Base-by-base conservation (phyloP, 2,797 vertebrate genomes). In the Aldrovandia affinis region DNA sequence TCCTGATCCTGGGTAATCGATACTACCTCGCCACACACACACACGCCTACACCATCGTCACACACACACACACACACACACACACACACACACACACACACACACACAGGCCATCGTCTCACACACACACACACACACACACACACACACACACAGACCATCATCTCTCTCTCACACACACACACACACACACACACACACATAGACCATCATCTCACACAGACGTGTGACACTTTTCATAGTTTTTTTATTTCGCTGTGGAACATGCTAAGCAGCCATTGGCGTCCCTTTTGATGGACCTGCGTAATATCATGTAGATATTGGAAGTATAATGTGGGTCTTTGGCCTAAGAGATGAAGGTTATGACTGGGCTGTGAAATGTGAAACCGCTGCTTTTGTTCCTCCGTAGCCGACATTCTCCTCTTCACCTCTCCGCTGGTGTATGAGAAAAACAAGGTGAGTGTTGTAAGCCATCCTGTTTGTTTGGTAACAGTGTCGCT, bases 361-460 rank as follows among this genome's bases (percentile, higher is more conserved):
- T 61, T 20, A 18, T 28, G 36, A 25, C 68, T 0, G 68, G 33
- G 18, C 20, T 42, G 22, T 75, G 70, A 25, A 15, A 22, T 75
- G 30, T n/a, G 22, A 73, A 33, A 59, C 3, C 54, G 20, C 70
- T 54, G 61, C 39, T 65, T 8, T 84, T 0, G 90, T 15, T 85
- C 77, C 7, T 89, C 84, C 91, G 1, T 87, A 97, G 97, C 92
- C 0, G 96, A 97, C 83, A 87, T 98, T 33, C 89, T 96, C 2
- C 84, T 94, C 85, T 98, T 98, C 92, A 96, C 94, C 22, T 88
- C 96, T n/a, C 97, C 96, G 0, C 88, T 96, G 79, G 92, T 98
- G 63, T 98, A 97, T 87, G 95, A 96, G 93, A 97, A 96, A 92
- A 96, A 97, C 82, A 96, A 97, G 96, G 96, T 97, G 84, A 86